Evolutionary conservation across 2,797 vertebrate species (phyloP), one percentile per base, ranked within the genome.

Genomic region (Lophura swinhoii): DNA sequence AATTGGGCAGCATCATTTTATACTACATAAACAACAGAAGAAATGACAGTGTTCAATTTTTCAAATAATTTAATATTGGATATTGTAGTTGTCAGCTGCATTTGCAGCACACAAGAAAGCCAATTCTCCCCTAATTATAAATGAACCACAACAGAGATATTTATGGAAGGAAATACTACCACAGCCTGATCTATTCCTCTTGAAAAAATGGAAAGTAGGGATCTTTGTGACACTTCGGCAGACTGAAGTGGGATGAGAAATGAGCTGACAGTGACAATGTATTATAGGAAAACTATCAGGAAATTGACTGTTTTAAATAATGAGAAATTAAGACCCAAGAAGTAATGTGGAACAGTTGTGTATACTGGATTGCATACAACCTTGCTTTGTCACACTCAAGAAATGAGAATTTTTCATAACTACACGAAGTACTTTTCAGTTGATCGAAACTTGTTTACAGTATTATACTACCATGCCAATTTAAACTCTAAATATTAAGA

Each of bases 351-450:
- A 76, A 84, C 48, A 84, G 35, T 8, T 76, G 67, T 20, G 49
- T 12, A 67, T 43, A 35, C n/a, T 63, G 51, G 10, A 37, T 1
- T 72, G 46, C 51, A 35, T 1, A 60, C 28, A 26, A 88, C 67
- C 79, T 56, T 96, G 90, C 85, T 88, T 87, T 76, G 94, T 94
- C 96, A 94, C 70, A 56, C 35, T 37, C 35, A 37, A 37, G 35
- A 37, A 86, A 64, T 0, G 0, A 13, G 0, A 16, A 51, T 56
- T 90, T 94, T 73, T 90, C 24, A 8, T 29, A 72, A 71, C 51
- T 9, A 26, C 44, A 60, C 2, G 2, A 43, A 49, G 55, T 31
- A 62, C 53, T 87, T 39, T 24, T 37, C 64, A 48, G 10, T 71
- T 58, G 74, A 80, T 83, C 21, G 85, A 79, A 88, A 80, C n/a